A percentile compares a stretch with the other conserved stretches of the same genome.
Evolutionary conservation across 2,797 vertebrate species (phyloP).

Genomic region (Botia almorhae): DNA sequence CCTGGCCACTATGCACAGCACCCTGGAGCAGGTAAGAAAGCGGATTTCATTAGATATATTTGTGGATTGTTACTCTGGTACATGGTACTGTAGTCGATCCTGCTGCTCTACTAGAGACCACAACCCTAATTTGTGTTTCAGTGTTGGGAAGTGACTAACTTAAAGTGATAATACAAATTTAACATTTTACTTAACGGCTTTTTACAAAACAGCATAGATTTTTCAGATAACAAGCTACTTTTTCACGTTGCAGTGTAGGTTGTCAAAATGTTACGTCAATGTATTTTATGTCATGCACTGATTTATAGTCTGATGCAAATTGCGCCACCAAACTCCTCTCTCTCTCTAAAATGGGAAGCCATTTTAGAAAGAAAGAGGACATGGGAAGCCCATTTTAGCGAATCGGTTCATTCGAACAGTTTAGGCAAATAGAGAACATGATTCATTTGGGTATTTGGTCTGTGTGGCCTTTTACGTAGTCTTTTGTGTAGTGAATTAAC

Average conservation of each 20-base stretch:
- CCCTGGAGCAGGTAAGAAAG: slow-evolving; percentile 74
- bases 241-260: background rate
- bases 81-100: background rate
- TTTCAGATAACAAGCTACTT: background rate
- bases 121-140: background rate
- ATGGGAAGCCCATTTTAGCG: background rate
- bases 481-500: background rate
- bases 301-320: background rate
- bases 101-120: background rate
- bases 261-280: background rate
- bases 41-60: slow-evolving; percentile 58
- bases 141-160: background rate
- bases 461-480: background rate
- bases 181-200: background rate
- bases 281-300: background rate
- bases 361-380: background rate
- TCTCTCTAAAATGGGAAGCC: background rate
- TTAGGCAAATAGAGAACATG: background rate
- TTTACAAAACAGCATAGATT: background rate
- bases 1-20: slow-evolving; percentile 68
- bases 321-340: background rate
- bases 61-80: slow-evolving; percentile 10
- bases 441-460: no score
- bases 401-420: background rate
- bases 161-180: background rate